Evolutionary conservation across 92 coral and sea anemone genomes (phyloP), one percentile per base, ranked within the genome.

Genomic region (Zoanthus gigantus): DNA sequence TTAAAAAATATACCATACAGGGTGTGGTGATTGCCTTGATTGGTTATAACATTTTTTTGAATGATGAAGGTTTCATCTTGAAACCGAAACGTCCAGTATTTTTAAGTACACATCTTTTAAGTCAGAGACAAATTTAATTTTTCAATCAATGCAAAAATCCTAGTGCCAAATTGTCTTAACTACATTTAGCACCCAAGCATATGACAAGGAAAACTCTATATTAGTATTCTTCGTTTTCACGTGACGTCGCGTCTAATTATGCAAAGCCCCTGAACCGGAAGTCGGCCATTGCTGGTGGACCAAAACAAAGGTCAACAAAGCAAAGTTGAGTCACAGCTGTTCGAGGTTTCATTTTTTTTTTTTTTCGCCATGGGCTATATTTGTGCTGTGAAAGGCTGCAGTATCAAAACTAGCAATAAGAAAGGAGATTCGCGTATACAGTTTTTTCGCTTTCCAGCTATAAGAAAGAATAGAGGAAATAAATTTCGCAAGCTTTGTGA

Each of bases 371-470:
- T 77, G 67, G 83, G 68, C 58, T 77, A 77, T 46, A 37, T 77
- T 77, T 77, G 4, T 37, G 42, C 42, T 37, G 42, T 37, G 42
- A 37, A 37, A 37, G 42, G 4, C 42, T 37, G 42, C 42, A 37
- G 42, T 37, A 37, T 2, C 42, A 37, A 37, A 37, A 37, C 3
- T 37, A 37, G 42, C 42, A 37, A 37, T 37, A 37, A 37, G 42
- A 37, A 37, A 37, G 42, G 42, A 37, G 42, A 37, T 37, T 34
- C 3, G 42, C 34, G 29, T 58, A 77, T 77, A 74, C 58, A 42
- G 77, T 82, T 83, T 68, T 82, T 89, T 56, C 34, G 89, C 30
- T 83, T 90, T 78, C 92, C 90, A 71, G 87, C 90, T 29, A 86
- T 90, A 76, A 78, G 53, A 67, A 67, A 11, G 48, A 79, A 84